Evolutionary conservation across 2,888 invertebrate species (phyloP).

Genomic region (Aphodius granarius): DNA sequence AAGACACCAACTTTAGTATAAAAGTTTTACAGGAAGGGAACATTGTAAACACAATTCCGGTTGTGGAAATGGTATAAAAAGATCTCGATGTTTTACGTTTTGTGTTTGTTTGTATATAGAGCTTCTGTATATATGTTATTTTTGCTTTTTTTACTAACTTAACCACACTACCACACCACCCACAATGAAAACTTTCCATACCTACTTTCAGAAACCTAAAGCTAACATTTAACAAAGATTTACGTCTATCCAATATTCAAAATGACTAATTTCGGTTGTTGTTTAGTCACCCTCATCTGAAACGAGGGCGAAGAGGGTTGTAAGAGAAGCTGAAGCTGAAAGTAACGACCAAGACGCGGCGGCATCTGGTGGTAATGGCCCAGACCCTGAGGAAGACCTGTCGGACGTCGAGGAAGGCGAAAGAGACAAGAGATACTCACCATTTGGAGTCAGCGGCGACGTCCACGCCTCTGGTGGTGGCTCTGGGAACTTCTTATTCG

Average conservation of each 20-base stretch:
- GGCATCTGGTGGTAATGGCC: conserved; percentile 62
- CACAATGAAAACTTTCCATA: no score
- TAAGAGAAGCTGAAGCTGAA: conserved; percentile 46
- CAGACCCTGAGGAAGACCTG: conserved; percentile 70
- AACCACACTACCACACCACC: neutral
- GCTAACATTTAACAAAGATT: no score
- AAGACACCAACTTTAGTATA: conserved; percentile 19
- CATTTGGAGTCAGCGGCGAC: conserved; percentile 62
- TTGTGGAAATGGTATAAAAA: conserved; percentile 1
- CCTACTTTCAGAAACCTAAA: neutral
- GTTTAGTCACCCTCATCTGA: conserved; percentile 44
- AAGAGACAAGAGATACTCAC: conserved; percentile 79
- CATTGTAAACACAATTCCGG: conserved; percentile 23
- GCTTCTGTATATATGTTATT: conserved; percentile 8
- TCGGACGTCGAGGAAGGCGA: conserved; percentile 76
- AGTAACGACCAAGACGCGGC: conserved; percentile 51
- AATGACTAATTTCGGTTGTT: neutral
- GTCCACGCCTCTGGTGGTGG: conserved; percentile 57
- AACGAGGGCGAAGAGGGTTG: conserved; percentile 43
- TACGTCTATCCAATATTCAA: no score
- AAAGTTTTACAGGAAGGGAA: conserved; percentile 23
- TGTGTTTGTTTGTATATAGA: neutral
- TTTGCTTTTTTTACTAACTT: neutral
- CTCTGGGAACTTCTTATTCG: conserved; percentile 87
- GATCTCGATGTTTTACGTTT: neutral